phyloP scores from a whole-genome alignment of 2,888 invertebrate genomes.

The Drosophila mercatorum region DNA sequence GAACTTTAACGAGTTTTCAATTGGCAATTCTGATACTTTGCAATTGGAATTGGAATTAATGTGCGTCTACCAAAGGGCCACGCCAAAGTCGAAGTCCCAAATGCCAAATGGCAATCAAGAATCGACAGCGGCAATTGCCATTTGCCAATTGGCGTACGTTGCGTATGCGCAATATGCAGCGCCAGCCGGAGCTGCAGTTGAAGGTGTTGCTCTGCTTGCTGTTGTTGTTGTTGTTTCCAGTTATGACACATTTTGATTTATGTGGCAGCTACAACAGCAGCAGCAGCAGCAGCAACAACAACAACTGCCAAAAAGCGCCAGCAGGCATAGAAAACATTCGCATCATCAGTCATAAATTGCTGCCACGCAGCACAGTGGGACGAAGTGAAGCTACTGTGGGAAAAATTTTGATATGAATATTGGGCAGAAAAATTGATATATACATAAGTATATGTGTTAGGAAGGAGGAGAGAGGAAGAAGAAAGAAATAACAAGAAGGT shows the following conservation, averaged over 20 bases:
- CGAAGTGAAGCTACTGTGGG: slow-evolving; percentile 1
- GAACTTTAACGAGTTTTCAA: slow-evolving; percentile 78
- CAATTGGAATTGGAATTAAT: slow-evolving; percentile 78
- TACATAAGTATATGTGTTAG: too few relatives aligned
- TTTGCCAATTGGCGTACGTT: slow-evolving; percentile 37
- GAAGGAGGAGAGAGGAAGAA: too few relatives aligned
- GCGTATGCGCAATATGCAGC: slow-evolving; percentile 65
- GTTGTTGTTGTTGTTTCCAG: slow-evolving; percentile 58
- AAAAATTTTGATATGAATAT: background rate
- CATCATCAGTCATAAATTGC: slow-evolving; percentile 71
- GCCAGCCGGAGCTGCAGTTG: slow-evolving; percentile 22
- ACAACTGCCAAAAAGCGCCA: slow-evolving; percentile 71
- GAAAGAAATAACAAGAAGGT: too few relatives aligned
- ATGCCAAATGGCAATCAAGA: slow-evolving; percentile 21
- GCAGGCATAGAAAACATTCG: slow-evolving; percentile 48
- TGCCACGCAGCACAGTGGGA: slow-evolving; percentile 28
- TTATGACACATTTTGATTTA: slow-evolving; percentile 79
- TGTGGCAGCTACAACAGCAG: slow-evolving; percentile 45
- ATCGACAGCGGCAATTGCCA: slow-evolving; percentile 22
- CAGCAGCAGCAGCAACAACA: slow-evolving; percentile 26
- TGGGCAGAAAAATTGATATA: too few relatives aligned
- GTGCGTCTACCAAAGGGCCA: slow-evolving; percentile 74
- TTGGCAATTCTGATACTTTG: slow-evolving; percentile 71
- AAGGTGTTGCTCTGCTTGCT: slow-evolving; percentile 36
- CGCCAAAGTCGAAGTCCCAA: slow-evolving; percentile 11